Conservation (phyloP, 2,113 vertebrate species). For the Hiodon alosoides region DNA sequence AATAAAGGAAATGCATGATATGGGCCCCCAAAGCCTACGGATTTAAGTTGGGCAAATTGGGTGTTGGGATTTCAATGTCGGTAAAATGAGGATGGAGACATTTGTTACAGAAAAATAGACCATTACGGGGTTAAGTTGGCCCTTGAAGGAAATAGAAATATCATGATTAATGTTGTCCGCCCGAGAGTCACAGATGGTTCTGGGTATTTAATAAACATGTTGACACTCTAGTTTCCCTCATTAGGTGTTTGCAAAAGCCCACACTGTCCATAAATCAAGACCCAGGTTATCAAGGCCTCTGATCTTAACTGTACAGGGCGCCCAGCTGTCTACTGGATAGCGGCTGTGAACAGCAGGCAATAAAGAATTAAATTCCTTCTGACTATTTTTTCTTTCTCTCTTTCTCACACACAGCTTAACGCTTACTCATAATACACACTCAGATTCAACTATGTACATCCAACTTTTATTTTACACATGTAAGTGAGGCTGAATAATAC, state of each 20-base stretch:
- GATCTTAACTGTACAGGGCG: conserved; percentile 92
- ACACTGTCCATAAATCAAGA: conserved; percentile 86
- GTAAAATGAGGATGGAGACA: background rate
- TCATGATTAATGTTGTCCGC: conserved; percentile 65
- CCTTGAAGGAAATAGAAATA: conserved; percentile 61
- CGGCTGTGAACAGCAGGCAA: conserved; percentile 75
- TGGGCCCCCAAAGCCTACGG: background rate
- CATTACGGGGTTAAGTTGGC: conserved; percentile 7
- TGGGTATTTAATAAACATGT: conserved; percentile 97
- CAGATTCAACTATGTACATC: conserved; percentile 4
- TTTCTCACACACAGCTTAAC: conserved; percentile 29
- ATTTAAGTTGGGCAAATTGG: background rate
- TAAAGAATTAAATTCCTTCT: conserved; percentile 78
- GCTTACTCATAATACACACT: conserved; percentile 15
- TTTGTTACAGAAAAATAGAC: background rate
- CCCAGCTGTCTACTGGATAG: conserved; percentile 87
- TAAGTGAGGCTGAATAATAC: no score
- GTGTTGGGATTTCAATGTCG: background rate
- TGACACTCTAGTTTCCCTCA: conserved; percentile 93
- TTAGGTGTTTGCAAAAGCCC: conserved; percentile 84
- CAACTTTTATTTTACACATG: background rate
- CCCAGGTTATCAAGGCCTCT: conserved; percentile 91
- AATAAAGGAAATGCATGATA: no score
- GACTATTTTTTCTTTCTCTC: conserved; percentile 39
- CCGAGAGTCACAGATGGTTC: conserved; percentile 78